A percentile compares a stretch with the other conserved stretches of the same genome.
Evolutionary conservation across 2,888 invertebrate species (phyloP).

Genomic region (Smittia aterrima): DNA sequence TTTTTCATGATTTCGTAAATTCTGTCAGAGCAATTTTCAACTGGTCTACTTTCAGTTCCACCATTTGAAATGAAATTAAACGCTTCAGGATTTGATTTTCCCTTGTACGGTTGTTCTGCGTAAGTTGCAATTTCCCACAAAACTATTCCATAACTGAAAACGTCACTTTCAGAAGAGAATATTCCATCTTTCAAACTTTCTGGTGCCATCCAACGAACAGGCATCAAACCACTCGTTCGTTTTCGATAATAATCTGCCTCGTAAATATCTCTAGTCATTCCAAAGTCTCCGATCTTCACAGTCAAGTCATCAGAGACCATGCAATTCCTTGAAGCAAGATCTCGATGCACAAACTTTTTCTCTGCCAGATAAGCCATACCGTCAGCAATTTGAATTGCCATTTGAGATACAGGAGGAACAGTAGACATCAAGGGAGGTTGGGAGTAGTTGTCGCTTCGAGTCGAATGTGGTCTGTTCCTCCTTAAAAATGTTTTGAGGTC

Average conservation of each 20-base stretch:
- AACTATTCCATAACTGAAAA: background rate
- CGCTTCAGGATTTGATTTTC: too few relatives aligned
- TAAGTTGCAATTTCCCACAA: constrained; percentile 4
- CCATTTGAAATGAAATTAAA: too few relatives aligned
- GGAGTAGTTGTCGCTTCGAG: background rate
- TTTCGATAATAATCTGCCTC: background rate
- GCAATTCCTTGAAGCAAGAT: constrained; percentile 1
- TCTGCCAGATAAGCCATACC: background rate
- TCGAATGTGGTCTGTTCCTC: too few relatives aligned
- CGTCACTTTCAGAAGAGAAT: background rate
- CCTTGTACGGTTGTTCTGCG: background rate
- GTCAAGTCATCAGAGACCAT: background rate
- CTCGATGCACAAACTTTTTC: background rate
- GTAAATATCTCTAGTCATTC: background rate
- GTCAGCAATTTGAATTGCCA: constrained; percentile 17
- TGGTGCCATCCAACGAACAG: constrained; percentile 10
- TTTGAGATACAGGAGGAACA: constrained; percentile 1
- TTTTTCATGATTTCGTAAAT: too few relatives aligned
- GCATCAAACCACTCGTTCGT: too few relatives aligned
- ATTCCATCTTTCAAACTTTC: background rate
- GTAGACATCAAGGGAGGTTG: too few relatives aligned
- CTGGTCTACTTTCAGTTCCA: too few relatives aligned
- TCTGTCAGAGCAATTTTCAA: too few relatives aligned
- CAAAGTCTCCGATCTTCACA: constrained; percentile 15
- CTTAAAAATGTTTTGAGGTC: background rate